Conservation (phyloP, 2,888 invertebrate genomes). For the Aporophyla lueneburgensis region DNA sequence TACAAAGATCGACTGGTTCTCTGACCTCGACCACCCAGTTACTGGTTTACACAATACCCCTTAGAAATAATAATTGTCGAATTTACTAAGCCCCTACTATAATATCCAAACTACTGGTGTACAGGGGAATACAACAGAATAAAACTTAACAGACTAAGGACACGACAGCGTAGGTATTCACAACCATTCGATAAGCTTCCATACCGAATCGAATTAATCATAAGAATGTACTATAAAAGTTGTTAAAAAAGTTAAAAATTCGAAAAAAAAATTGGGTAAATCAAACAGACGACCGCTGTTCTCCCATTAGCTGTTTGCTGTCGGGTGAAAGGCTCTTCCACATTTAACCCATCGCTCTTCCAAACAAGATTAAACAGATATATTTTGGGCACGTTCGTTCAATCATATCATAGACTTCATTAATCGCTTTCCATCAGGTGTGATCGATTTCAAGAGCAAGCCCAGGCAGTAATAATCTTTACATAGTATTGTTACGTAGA, state of each 20-base stretch:
- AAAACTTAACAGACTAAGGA: background rate
- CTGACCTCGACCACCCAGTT: background rate
- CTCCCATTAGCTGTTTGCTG: background rate
- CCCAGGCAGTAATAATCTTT: no score
- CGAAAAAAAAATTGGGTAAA: background rate
- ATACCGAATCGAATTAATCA: background rate
- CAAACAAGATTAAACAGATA: no score
- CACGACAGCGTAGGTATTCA: background rate
- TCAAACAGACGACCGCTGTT: background rate
- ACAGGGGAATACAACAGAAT: background rate
- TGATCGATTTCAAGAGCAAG: no score
- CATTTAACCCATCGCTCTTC: no score
- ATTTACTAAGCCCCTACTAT: background rate
- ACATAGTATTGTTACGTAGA: no score
- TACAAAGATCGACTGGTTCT: background rate
- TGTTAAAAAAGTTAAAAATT: background rate
- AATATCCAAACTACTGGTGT: background rate
- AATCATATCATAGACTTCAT: no score
- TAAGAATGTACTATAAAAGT: background rate
- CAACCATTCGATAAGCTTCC: no score
- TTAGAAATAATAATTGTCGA: background rate
- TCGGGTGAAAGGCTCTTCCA: background rate
- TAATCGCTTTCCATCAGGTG: no score
- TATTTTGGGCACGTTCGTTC: no score
- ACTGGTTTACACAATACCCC: background rate